Conservation (phyloP, 2,113 vertebrate genomes). For the Coregonus clupeaformis region DNA sequence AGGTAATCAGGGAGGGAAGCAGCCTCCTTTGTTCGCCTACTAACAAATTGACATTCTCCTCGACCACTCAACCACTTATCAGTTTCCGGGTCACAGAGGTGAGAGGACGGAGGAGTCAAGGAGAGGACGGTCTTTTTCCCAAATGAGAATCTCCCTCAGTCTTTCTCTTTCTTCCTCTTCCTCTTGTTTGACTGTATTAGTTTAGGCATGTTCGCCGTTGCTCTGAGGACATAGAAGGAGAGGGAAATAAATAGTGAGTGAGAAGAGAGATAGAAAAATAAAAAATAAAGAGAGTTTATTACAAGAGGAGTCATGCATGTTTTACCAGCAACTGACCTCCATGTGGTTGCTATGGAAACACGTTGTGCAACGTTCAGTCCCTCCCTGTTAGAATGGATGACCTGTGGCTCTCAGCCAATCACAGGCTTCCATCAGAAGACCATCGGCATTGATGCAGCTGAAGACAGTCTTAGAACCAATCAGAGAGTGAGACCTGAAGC, state of each 20-base stretch:
- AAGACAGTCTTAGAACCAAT: conserved; percentile 16
- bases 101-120: too few relatives aligned
- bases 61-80: too few relatives aligned
- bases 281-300: conserved; percentile 58
- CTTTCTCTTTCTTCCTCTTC: background rate
- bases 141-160: too few relatives aligned
- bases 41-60: too few relatives aligned
- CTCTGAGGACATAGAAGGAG: conserved; percentile 18
- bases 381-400: conserved; percentile 31
- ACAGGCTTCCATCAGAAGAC: conserved; percentile 24
- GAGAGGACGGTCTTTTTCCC: too few relatives aligned
- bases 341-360: conserved; percentile 55
- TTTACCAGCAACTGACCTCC: conserved; percentile 49
- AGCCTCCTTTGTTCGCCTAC: too few relatives aligned
- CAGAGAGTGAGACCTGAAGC: background rate
- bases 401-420: conserved; percentile 42
- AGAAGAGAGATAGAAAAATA: conserved; percentile 1
- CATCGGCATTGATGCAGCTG: background rate
- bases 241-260: background rate
- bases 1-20: too few relatives aligned
- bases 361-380: conserved; percentile 23
- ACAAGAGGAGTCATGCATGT: conserved; percentile 52
- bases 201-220: conserved; percentile 43
- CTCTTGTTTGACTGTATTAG: background rate
- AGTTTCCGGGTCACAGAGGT: too few relatives aligned